Evolutionary conservation across 2,797 vertebrate genomes (phyloP).

Genomic region (Protonibea diacanthus): DNA sequence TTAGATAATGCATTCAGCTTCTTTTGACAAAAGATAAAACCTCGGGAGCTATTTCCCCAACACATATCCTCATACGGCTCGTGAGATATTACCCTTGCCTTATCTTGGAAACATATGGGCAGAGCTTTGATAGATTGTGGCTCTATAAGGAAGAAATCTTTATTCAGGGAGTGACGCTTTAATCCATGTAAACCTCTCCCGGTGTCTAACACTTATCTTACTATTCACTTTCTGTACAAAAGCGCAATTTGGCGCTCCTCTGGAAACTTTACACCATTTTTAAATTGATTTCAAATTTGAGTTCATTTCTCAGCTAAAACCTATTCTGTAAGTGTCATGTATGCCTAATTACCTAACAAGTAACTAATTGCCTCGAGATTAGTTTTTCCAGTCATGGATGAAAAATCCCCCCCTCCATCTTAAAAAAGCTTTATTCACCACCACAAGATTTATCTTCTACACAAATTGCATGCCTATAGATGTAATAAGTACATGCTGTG

Average conservation of each 20-base stretch:
- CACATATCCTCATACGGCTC: slow-evolving; percentile 48
- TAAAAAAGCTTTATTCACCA: slow-evolving; percentile 37
- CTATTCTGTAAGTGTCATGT: slow-evolving; percentile 57
- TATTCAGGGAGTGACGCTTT: slow-evolving; percentile 63
- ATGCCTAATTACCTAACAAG: slow-evolving; percentile 67
- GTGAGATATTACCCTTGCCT: slow-evolving; percentile 68
- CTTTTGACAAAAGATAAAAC: slow-evolving; percentile 73
- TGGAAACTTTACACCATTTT: slow-evolving; percentile 47
- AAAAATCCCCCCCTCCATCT: slow-evolving; percentile 36
- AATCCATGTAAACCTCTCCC: slow-evolving; percentile 65
- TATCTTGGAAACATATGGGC: slow-evolving; percentile 70
- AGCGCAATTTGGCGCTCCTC: slow-evolving; percentile 19
- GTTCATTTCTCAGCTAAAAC: slow-evolving; percentile 51
- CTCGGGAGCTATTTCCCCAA: slow-evolving; percentile 46
- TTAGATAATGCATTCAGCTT: slow-evolving; percentile 65
- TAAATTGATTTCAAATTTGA: slow-evolving; percentile 56
- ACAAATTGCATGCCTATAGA: slow-evolving; percentile 27
- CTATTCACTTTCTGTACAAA: slow-evolving; percentile 40
- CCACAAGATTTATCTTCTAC: slow-evolving; percentile 46
- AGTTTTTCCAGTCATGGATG: slow-evolving; percentile 70
- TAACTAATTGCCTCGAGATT: slow-evolving; percentile 75
- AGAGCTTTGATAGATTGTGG: slow-evolving; percentile 65
- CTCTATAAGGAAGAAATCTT: slow-evolving; percentile 63
- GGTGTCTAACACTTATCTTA: slow-evolving; percentile 42
- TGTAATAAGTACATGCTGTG: slow-evolving; percentile 31